These are phyloP conservation scores for Mandrillus leucophaeus DNA, from an alignment of 2,113 vertebrate species.

Conservation along the genomic window DNA sequence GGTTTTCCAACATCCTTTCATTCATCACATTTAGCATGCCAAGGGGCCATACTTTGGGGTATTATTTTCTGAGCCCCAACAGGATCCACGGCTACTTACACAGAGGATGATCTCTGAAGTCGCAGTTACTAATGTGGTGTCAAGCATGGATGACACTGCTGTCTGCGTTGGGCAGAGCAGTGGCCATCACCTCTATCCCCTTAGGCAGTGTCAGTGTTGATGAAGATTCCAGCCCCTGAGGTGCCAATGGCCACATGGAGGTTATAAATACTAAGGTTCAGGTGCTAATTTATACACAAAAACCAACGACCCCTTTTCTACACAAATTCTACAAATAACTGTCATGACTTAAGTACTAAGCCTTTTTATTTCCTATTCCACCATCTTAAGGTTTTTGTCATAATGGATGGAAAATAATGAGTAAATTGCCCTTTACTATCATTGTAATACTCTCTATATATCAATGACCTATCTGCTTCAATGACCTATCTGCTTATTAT, in stretches of 20 bases:
- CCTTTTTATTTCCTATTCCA: background rate
- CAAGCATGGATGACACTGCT: background rate
- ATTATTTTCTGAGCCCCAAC: background rate
- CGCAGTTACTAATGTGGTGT: too few species aligned
- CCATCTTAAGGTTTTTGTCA: background rate
- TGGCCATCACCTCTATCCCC: background rate
- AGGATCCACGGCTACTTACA: background rate
- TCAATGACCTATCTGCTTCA: background rate
- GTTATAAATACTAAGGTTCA: background rate
- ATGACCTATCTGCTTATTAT: too few species aligned
- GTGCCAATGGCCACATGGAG: accelerated
- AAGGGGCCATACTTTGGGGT: background rate
- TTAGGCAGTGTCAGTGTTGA: background rate
- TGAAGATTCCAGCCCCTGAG: background rate
- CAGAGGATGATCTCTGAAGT: background rate
- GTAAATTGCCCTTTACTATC: background rate
- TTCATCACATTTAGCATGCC: background rate
- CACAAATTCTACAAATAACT: background rate
- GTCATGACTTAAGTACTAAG: background rate
- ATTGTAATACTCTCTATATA: background rate
- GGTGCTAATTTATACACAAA: background rate
- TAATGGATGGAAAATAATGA: background rate
- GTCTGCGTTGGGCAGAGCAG: background rate
- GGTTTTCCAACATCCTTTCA: background rate
- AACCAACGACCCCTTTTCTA: background rate